Evolutionary conservation across 2,113 vertebrate species (phyloP), one percentile per base, ranked within the genome.

Genomic region (Orientallactaga bullata): DNA sequence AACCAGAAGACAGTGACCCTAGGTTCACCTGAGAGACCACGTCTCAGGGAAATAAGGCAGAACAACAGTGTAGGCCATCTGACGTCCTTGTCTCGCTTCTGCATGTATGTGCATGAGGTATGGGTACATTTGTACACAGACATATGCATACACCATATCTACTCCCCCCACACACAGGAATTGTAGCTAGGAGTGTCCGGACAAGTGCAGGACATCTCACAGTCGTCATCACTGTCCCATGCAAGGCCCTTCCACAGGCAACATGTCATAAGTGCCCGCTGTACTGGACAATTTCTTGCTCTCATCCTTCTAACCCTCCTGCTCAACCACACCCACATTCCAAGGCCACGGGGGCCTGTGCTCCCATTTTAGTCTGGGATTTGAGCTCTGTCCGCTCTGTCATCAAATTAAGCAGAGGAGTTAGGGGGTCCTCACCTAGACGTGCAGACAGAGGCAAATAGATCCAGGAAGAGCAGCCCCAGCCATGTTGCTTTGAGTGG

Each of bases 161-260:
- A 51, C 51, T 12, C 12, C 51, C 51, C 51, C 7, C 51, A 51
- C 51, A 51, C 51, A 51, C 12, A 7, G 12, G 7, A 51, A 12
- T 12, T 51, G 7, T 7, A 51, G 51, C 66, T 42, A 32, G 28
- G 23, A 65, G 13, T 5, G 1, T 37, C 32, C 60, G 85, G 24
- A 13, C 37, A 24, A 69, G 83, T n/a, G 17, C 39, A 13, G 7
- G 42, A 13, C 21, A 32, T 42, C 77, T 66, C 39, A 69, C 20
- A 60, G 82, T 9, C n/a, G 51, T 32, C 3, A 0, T 20, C 28
- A 37, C 2, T n/a, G n/a, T 1, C 72, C 12, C 0, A 2, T 32
- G 21, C 35, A 20, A 13, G 4, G 28, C 9, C 3, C 30, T 28
- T 24, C 28, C 60, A 35, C 32, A 17, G 28, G 61, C 0, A 7